These are phyloP conservation scores for Chaetura pelagica DNA, from an alignment of 2,113 vertebrate genomes.

Conservation along the genomic window DNA sequence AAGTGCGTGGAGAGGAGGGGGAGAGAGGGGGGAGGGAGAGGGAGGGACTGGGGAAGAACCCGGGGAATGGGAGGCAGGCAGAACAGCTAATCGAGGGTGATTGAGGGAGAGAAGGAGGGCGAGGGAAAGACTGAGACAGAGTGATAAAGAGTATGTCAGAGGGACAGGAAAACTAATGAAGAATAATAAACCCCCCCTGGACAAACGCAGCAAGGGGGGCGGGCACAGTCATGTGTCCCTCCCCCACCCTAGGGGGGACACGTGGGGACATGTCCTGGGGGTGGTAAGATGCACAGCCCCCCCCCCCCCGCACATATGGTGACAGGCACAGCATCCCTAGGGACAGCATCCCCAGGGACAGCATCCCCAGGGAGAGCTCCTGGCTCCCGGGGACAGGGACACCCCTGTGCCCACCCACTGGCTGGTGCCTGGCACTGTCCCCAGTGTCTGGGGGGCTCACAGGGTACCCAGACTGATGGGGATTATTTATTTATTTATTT, in stretches of 20 bases:
- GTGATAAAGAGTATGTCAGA: constrained; percentile 52
- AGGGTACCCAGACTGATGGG: background rate
- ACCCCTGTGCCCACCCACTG: background rate
- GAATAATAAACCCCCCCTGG: constrained; percentile 56
- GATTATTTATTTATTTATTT: too few species aligned
- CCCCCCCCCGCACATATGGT: too few species aligned
- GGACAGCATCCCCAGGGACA: background rate
- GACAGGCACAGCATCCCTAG: background rate
- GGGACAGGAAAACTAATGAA: constrained; percentile 72
- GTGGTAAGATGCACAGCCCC: too few species aligned
- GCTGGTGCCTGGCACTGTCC: background rate
- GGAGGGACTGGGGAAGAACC: background rate
- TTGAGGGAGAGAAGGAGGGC: constrained; percentile 30
- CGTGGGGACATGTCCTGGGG: background rate
- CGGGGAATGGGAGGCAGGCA: background rate
- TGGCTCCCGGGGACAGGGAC: too few species aligned
- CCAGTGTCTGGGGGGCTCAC: too few species aligned
- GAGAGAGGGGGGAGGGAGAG: background rate
- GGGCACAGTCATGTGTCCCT: constrained; percentile 10
- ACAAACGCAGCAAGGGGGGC: background rate
- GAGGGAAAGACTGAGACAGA: constrained; percentile 49
- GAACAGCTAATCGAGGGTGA: constrained; percentile 47
- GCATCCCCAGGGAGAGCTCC: background rate
- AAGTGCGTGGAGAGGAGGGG: background rate
- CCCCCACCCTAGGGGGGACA: background rate